These are phyloP conservation scores for Apostichopus japonicus DNA, from an alignment of 35 echinoderm and acorn worm genomes.

Conservation along the genomic window DNA sequence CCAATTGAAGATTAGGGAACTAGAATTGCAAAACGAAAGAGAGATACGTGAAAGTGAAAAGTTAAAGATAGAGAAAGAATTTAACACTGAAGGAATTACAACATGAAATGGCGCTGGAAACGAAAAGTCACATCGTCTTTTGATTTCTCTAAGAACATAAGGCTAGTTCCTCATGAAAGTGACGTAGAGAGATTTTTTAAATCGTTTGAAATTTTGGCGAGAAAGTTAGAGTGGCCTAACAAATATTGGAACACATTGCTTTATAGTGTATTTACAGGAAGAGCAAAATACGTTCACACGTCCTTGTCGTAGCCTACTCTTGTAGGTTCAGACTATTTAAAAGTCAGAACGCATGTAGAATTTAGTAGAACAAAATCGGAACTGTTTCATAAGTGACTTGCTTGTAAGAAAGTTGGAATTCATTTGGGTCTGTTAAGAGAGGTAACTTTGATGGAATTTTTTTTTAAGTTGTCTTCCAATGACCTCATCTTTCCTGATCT, in stretches of 20 bases:
- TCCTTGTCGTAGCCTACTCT: neutral
- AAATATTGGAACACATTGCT: no score
- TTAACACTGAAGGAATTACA: no score
- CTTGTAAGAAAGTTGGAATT: neutral
- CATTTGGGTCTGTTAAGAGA: neutral
- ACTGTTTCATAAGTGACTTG: neutral
- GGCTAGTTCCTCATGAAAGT: no score
- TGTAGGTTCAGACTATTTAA: neutral
- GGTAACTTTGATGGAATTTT: neutral
- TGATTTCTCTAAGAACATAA: no score
- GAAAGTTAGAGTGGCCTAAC: neutral
- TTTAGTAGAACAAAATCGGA: neutral
- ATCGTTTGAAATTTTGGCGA: neutral
- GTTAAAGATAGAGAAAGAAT: no score
- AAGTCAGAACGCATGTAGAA: neutral
- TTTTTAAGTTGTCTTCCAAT: neutral
- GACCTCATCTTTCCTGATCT: neutral
- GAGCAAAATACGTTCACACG: no score
- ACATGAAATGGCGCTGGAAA: neutral
- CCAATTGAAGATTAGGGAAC: neutral
- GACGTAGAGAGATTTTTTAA: no score
- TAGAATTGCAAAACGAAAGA: no score
- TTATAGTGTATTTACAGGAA: neutral
- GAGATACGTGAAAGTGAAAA: no score
- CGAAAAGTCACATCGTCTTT: no score